Base-by-base conservation (phyloP, 2,888 invertebrate genomes). In the Eilema griseolum region DNA sequence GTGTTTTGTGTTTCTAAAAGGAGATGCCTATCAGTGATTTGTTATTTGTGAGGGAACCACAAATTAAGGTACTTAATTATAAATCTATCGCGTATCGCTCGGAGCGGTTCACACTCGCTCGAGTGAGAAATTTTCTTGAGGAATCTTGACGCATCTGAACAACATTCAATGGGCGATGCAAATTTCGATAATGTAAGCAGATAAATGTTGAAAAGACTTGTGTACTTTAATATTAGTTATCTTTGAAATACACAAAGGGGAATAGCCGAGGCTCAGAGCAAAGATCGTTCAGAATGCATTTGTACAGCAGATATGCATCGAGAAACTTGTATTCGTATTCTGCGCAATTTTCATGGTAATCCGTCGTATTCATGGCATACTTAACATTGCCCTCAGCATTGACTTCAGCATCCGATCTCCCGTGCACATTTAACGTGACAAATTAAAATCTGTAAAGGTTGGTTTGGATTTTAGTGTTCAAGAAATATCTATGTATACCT, bases 301-400 rank as follows among this genome's bases (percentile, higher is more conserved):
- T 72, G 77, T 69, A 72, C 63, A 71, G 65, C 68, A 88, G 90
- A 88, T 90, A 90, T 88, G 85, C 85, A 89, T 89, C 86, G 85
- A 82, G 83, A 82, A 83, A 83, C 83, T 84, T 75, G 74, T 71
- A 75, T 72, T 60, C 85, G 83, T 79, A 74, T 74, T 75, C 77
- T 75, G 74, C 83, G 82, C 86, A 85, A 89, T 91, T 90, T 88
- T 86, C 88, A 91, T 91, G 90, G 79, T 90, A 90, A 92, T 91
- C 82, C 75, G 74, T 79, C 84, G 84, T 83, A 85, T 89, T 83
- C 77, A 75, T 79, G 74, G 83, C 79, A 86, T 83, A 79, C 41
- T 16, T 20, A 46, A 3, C 46, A 81, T 74, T 74, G 75, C 76
- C 71, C 76, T 70, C 73, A 57, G 69, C 41, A 24, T 66, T 23